Evolutionary conservation across 1,140 invertebrate genomes (phyloP), one percentile per base, ranked within the genome.

Genomic region (Heliconius eleuchia): DNA sequence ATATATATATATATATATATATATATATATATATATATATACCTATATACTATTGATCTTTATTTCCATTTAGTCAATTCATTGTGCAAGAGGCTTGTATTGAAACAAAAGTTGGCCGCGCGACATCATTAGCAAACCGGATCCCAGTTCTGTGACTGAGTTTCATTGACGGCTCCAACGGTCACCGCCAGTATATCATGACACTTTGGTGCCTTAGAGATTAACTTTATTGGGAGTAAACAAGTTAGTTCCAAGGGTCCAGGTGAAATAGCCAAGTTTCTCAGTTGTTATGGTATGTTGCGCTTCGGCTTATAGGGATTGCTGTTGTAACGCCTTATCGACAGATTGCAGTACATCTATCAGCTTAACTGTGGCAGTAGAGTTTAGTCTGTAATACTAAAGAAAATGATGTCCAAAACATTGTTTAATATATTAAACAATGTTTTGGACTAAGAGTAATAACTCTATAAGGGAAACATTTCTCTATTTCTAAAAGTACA

Each of bases 101-200:
- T 89, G 82, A 90, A 89, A 91, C 88, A 91, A 90, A 91, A 91
- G 89, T 91, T 90, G 88, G 87, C 83, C 86, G 84, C 79, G 82
- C 84, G 83, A 88, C 87, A 88, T 89, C 89, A 87, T 87, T 86
- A 88, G 83, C 73, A 86, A 91, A 91, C 88, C 89, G 88, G 89
- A 90, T 88, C 84, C 84, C 84, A 87, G 81, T 79, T 83, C 80
- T 83, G 83, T 79, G 80, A 80, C 81, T 85, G 82, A 85, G 84
- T 87, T 89, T 90, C 89, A 91, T 87, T 91, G 88, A 91, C 86
- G 82, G 84, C 82, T 88, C 80, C 81, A 73, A 57, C 74, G 60
- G 71, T 71, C 46, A 72, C 73, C 42, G 50, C 82, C 71, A 83
- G 42, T 78, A 60, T 79, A 72, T 74, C 66, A 37, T 74, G 80